Evolutionary conservation across 2,888 invertebrate genomes (phyloP).

Genomic region (Troides aeacus): DNA sequence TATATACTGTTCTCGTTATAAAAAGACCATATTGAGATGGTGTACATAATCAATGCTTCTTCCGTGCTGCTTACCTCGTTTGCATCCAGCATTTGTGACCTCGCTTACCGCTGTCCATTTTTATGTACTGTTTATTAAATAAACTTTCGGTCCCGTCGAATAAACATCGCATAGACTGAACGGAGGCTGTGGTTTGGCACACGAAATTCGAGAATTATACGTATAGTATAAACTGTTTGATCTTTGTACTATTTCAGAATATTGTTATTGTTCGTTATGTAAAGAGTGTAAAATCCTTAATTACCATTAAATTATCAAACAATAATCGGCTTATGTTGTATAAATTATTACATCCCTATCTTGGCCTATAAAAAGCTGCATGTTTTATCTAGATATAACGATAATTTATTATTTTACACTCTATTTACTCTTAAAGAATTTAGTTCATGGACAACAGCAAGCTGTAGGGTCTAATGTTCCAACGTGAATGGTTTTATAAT

Average conservation of each 20-base stretch:
- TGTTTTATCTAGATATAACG: conserved; percentile 3
- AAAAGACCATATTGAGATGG: not conserved
- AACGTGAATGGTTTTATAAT: conserved; percentile 25
- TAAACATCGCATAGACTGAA: conserved; percentile 37
- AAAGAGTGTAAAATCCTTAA: conserved; percentile 16
- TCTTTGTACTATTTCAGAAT: conserved; percentile 60
- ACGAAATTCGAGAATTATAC: conserved; percentile 49
- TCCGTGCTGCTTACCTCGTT: not conserved
- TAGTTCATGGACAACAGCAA: conserved; percentile 61
- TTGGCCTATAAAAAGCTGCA: conserved; percentile 23
- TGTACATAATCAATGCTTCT: not conserved
- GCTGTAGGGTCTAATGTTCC: conserved; percentile 35
- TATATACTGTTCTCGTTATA: not conserved
- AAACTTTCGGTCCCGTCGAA: conserved; percentile 40
- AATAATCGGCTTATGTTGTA: conserved; percentile 27
- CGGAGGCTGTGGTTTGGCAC: conserved; percentile 67
- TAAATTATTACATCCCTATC: conserved; percentile 19
- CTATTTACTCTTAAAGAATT: conserved; percentile 25
- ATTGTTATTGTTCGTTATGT: conserved; percentile 30
- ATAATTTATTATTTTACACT: conserved; percentile 23
- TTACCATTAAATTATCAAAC: conserved; percentile 31
- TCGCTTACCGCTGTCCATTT: conserved; percentile 60
- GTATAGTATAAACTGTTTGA: conserved; percentile 38
- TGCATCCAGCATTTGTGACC: conserved; percentile 18
- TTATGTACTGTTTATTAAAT: conserved; percentile 29